Conservation (phyloP, 2,797 vertebrate species). For the Xenops minutus region DNA sequence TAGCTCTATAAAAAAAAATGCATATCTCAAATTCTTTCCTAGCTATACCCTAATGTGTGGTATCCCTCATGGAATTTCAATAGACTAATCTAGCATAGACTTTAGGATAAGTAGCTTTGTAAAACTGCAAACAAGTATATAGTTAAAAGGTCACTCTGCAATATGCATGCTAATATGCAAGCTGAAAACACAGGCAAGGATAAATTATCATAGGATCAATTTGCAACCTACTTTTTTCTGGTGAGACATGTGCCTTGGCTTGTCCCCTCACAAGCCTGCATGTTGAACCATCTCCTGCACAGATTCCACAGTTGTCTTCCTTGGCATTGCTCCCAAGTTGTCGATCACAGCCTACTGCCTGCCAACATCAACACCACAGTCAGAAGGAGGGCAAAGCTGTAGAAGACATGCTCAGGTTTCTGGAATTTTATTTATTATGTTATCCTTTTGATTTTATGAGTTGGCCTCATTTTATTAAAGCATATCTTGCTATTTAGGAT, state of each 20-base stretch:
- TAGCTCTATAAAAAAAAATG: not conserved
- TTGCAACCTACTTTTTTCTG: slow-evolving; percentile 85
- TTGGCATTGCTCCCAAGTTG: slow-evolving; percentile 87
- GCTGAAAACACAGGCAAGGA: not conserved
- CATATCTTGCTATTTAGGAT: not conserved
- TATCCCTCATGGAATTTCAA: slow-evolving; percentile 53
- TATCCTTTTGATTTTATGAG: slow-evolving; percentile 51
- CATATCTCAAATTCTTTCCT: slow-evolving; percentile 62
- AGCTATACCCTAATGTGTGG: slow-evolving; percentile 18
- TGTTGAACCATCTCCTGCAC: slow-evolving; percentile 86
- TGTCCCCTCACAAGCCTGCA: slow-evolving; percentile 91
- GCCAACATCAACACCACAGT: slow-evolving; percentile 73
- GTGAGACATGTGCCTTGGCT: slow-evolving; percentile 80
- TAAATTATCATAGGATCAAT: not conserved
- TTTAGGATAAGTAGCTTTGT: slow-evolving; percentile 48
- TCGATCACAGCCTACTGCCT: slow-evolving; percentile 92
- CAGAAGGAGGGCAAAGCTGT: slow-evolving; percentile 63
- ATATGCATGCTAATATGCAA: not conserved
- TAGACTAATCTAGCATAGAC: slow-evolving; percentile 24
- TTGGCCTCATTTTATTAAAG: slow-evolving; percentile 73
- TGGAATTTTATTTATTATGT: slow-evolving; percentile 73
- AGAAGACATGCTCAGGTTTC: slow-evolving; percentile 57
- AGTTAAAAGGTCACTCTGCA: slow-evolving; percentile 16
- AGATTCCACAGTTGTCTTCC: slow-evolving; percentile 91
- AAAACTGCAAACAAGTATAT: slow-evolving; percentile 26